Base-by-base conservation (phyloP, 1,140 invertebrate genomes). In the Theocolax elegans region DNA sequence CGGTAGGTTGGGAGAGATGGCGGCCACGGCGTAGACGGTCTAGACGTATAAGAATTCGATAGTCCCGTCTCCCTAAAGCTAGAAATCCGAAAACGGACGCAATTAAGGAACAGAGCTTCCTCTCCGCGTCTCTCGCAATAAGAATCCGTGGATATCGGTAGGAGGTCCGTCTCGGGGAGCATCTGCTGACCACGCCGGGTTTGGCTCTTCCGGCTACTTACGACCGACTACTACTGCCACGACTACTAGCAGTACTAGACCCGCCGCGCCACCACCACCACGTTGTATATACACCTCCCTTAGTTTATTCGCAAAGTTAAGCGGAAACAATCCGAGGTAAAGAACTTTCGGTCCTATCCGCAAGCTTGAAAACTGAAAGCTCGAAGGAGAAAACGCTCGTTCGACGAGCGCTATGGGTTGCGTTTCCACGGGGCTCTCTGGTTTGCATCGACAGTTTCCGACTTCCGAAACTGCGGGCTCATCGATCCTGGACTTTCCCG, bases 261-360 rank as follows among this genome's bases (percentile, higher is more conserved):
- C n/a, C n/a, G n/a, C n/a, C n/a, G n/a, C n/a, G n/a, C n/a, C n/a
- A n/a, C n/a, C n/a, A n/a, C n/a, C n/a, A n/a, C n/a, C n/a, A n/a
- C n/a, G n/a, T n/a, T n/a, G n/a, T n/a, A n/a, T n/a, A n/a, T n/a
- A n/a, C n/a, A n/a, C n/a, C n/a, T n/a, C n/a, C n/a, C 29, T 48
- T 62, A 27, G 67, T 59, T 69, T 69, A 69, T 69, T 69, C 58
- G 48, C 17, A 62, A 69, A 69, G 67, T 69, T 69, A 31, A 54
- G 35, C 67, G 67, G 58, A 69, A 69, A 56, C 48, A 62, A 69
- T 69, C 48, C 58, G n/a, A 25, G 29, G 31, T 51, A 42, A 60
- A 48, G 54, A 48, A 67, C 46, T 35, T 19, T 3, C 40, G 25
- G 42, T 35, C 23, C 17, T 38, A n/a, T n/a, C 12, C 21, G 13